phyloP scores from a whole-genome alignment of 2,113 vertebrate species.

The Eretmodus cyanostictus region DNA sequence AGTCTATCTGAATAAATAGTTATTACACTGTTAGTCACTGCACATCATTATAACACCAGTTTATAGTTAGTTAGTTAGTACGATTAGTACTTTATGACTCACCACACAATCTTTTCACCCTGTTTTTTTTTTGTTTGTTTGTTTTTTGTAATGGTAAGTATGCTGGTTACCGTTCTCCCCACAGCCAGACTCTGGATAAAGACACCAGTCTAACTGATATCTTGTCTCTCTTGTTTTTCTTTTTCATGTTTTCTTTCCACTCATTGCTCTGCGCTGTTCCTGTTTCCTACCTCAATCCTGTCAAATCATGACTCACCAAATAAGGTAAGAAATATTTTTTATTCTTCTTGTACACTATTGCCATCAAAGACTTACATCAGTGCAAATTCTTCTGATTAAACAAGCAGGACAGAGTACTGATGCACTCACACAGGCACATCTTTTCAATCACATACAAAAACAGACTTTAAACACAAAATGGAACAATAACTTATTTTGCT shows the following conservation, averaged over 20 bases:
- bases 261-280: not conserved
- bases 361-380: not conserved
- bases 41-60: not conserved
- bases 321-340: conserved; percentile 64
- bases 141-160: conserved; percentile 54
- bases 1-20: not conserved
- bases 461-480: not conserved
- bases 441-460: not conserved
- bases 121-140: not conserved
- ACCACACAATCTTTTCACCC: not conserved
- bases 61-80: not conserved
- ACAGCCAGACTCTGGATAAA: not conserved
- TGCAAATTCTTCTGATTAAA: not conserved
- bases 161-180: not conserved
- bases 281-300: conserved; percentile 1
- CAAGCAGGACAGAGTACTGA: not conserved
- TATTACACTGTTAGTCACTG: not conserved
- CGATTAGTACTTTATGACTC: not conserved
- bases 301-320: conserved; percentile 29
- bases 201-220: conserved; percentile 46
- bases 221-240: conserved; percentile 31
- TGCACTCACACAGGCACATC: not conserved
- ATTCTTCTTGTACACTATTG: not conserved
- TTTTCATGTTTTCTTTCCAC: conserved; percentile 41
- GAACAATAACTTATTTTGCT: not conserved